Evolutionary conservation across 2,888 invertebrate species (phyloP), one percentile per base, ranked within the genome.

Genomic region (Athalia rosae): DNA sequence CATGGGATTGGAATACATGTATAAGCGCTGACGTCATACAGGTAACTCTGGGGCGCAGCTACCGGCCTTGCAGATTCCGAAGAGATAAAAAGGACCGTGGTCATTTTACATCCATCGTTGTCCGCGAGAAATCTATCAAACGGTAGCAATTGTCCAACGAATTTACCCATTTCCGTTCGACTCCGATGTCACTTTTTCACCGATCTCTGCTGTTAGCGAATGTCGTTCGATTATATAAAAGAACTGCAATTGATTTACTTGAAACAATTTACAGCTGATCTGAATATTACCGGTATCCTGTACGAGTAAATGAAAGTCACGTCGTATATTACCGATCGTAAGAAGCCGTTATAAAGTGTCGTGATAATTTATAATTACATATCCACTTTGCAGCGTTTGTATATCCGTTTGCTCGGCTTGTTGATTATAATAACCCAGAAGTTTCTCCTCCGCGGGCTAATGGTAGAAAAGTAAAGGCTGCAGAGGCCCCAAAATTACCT

Each of bases 391-490:
- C 9, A 9, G 8, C 43, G 45, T 50, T 8, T 7, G 56, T 58
- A 45, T 58, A 28, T 71, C 8, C 45, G 13, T 15, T 13, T 58
- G 41, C 3, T 45, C 45, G 3, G 13, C 13, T 13, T 43, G 56
- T 71, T 50, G 15, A 71, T 71, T 71, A 41, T 58, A 58, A 56
- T 45, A 58, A 28, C 28, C 28, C 28, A 28, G 4, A 41, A 74
- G 61, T 74, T 74, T 74, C 74, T 48, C 74, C 41, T 11, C 74
- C 71, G 50, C 62, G n/a, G 62, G 74, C 48, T 41, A 48, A 28
- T 41, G n/a, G 61, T 50, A 74, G 41, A 61, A 74, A 74, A 53
- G 9, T 62, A 56, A 15, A 8, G 48, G 41, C 28, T n/a, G 4
- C 53, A n/a, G 4, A 9, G 58, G 11, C 13, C 15, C 28, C 3